Base-by-base conservation (phyloP, 1,140 invertebrate species). In the Tetranychus cinnabarinus region DNA sequence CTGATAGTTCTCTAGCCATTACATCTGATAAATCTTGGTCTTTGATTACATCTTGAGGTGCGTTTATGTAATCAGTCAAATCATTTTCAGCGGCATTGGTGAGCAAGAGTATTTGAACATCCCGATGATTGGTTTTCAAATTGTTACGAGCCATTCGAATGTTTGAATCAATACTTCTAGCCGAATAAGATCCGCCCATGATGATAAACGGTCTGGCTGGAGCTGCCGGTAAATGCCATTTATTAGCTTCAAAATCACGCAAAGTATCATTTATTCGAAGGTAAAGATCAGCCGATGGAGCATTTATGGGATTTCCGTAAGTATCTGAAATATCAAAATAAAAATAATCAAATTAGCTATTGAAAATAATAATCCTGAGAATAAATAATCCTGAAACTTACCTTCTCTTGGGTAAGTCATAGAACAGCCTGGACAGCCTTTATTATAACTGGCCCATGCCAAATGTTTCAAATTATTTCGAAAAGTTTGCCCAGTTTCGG, bases 141-240 rank as follows among this genome's bases (percentile, higher is more conserved):
- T 7, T 45, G 39, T 57, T 34, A 2, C 56, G 35, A n/a, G 56
- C 31, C 31, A 31, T n/a, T 12, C 39, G 39, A 45, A 15, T 57
- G 33, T n/a, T 57, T n/a, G 33, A 6, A 35, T 45, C 56, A 34
- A 35, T 60, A 10, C 46, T 60, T 33, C n/a, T 39, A 6, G n/a
- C 39, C 5, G 59, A 15, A 31, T 33, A 36, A n/a, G 23, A 47
- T 33, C 48, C 62, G 46, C 59, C 59, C 8, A 63, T 46, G 0
- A 63, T 15, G 13, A 63, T 56, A 13, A 60, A 61, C 33, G 48
- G 34, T 35, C 56, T 63, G 2, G 58, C 46, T n/a, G 62, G 59
- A 12, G 50, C 39, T 15, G 33, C 62, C 4, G 34, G 13, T 10
- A 15, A 12, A 33, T n/a, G 45, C 15, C 33, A 15, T 45, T 57